phyloP scores from a whole-genome alignment of 2,888 invertebrate genomes.

The Brachyopa scutellaris region DNA sequence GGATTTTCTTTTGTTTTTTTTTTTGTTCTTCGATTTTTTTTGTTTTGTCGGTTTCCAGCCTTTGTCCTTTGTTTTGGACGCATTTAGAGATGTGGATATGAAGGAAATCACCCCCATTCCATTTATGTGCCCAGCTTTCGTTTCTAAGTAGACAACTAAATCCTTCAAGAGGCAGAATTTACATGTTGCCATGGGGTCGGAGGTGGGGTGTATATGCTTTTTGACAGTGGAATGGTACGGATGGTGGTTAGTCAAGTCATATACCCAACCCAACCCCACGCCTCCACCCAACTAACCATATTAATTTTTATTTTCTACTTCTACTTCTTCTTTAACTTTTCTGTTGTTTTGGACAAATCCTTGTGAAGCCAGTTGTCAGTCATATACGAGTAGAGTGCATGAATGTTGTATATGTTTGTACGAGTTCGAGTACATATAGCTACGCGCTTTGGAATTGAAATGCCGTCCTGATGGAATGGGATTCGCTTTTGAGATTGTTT shows the following conservation, averaged over 20 bases:
- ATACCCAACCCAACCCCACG: constrained; percentile 13
- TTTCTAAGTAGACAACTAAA: constrained; percentile 68
- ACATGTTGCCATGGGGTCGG: constrained; percentile 66
- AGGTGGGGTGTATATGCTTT: background rate
- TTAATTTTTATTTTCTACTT: constrained; percentile 69
- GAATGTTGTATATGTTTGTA: background rate
- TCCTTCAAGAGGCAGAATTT: constrained; percentile 68
- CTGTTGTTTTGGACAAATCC: constrained; percentile 66
- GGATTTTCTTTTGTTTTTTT: constrained; percentile 60
- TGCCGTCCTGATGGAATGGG: constrained; percentile 38
- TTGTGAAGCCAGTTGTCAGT: constrained; percentile 65
- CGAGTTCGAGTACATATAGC: background rate
- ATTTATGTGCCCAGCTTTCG: background rate
- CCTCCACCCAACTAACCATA: constrained; percentile 30
- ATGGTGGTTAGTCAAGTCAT: constrained; percentile 12
- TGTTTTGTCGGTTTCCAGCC: constrained; percentile 36
- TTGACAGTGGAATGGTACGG: background rate
- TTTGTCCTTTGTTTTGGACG: constrained; percentile 71
- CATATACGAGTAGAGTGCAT: constrained; percentile 48
- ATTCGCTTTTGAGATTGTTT: constrained; percentile 67
- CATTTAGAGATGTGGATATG: constrained; percentile 64
- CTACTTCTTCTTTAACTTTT: constrained; percentile 16
- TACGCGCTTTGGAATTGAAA: constrained; percentile 13
- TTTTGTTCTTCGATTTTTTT: constrained; percentile 13
- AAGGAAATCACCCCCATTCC: constrained; percentile 24